A percentile compares a stretch with the other conserved stretches of the same genome.
These are phyloP conservation scores for Gryllus bimaculatus DNA, from an alignment of 1,140 invertebrate genomes.

Conservation along the genomic window DNA sequence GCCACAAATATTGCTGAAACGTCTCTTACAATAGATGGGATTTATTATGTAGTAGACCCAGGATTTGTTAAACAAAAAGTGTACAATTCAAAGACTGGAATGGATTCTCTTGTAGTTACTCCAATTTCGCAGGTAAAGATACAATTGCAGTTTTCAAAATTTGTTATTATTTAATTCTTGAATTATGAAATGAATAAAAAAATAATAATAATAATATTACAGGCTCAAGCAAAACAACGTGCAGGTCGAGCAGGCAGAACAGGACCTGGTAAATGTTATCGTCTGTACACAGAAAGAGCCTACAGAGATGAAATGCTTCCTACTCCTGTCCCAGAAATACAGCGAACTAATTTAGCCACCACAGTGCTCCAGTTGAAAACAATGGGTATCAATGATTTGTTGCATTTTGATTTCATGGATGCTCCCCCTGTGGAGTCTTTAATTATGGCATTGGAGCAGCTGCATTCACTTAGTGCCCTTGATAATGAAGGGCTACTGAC, in stretches of 20 bases:
- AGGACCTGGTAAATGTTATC: constrained; percentile 94
- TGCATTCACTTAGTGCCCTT: constrained; percentile 93
- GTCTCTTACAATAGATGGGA: constrained; percentile 97
- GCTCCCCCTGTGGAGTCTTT: constrained; percentile 94
- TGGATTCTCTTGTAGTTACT: constrained; percentile 98
- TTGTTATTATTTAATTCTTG: not conserved
- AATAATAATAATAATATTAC: constrained; percentile 20
- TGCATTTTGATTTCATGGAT: constrained; percentile 99
- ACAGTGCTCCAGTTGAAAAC: constrained; percentile 94
- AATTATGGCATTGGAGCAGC: constrained; percentile 93
- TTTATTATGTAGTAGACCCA: constrained; percentile 98
- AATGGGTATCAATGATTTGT: constrained; percentile 99
- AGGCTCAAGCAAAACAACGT: constrained; percentile 94
- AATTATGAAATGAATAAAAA: constrained; percentile 6
- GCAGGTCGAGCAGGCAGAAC: constrained; percentile 93
- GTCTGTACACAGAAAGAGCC: constrained; percentile 96
- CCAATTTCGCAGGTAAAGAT: constrained; percentile 84
- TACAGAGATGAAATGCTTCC: constrained; percentile 98
- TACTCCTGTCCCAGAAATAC: constrained; percentile 98
- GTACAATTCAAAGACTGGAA: constrained; percentile 98
- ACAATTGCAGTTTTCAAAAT: not conserved
- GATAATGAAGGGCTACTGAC: constrained; percentile 96
- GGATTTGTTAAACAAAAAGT: constrained; percentile 99
- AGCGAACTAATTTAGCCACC: constrained; percentile 93
- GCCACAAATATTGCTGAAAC: constrained; percentile 99